Percentiles rank a stretch among this genome's conserved stretches.
phyloP scores from a whole-genome alignment of 2,113 vertebrate species.

The Chamaea fasciata region DNA sequence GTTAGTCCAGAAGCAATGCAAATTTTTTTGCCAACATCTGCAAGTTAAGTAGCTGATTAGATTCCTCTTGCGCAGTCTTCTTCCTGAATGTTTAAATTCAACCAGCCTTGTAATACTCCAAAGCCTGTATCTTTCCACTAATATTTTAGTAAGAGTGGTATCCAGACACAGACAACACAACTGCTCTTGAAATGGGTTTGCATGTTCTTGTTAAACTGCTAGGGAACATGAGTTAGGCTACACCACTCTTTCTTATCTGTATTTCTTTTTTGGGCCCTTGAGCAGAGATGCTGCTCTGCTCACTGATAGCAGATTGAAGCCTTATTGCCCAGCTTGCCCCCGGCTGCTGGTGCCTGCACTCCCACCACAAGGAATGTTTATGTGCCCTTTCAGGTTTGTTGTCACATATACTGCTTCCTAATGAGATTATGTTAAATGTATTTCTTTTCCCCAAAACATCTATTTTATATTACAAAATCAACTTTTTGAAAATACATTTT shows the following conservation, averaged over 20 bases:
- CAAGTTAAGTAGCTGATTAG: background rate
- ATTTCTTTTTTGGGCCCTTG: fast-evolving
- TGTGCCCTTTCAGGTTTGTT: background rate
- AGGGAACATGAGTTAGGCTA: background rate
- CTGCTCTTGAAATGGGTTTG: background rate
- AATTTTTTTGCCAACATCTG: background rate
- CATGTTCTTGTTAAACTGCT: background rate
- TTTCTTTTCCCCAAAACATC: background rate
- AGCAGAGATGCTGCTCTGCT: background rate
- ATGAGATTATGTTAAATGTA: background rate
- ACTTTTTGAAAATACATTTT: background rate
- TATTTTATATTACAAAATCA: background rate
- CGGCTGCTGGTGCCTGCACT: background rate
- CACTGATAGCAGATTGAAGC: background rate
- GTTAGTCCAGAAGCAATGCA: background rate
- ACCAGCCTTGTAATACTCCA: background rate
- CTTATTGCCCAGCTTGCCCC: background rate
- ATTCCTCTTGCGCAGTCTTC: background rate
- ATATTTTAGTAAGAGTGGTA: background rate
- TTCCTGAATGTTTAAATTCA: background rate
- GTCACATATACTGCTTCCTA: background rate
- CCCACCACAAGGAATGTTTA: background rate
- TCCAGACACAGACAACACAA: background rate
- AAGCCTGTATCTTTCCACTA: background rate
- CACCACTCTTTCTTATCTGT: background rate